A percentile compares a stretch with the other conserved stretches of the same genome.
These are phyloP conservation scores for Pachyseris speciosa DNA, from an alignment of 64 coral and sea anemone genomes.

Conservation along the genomic window DNA sequence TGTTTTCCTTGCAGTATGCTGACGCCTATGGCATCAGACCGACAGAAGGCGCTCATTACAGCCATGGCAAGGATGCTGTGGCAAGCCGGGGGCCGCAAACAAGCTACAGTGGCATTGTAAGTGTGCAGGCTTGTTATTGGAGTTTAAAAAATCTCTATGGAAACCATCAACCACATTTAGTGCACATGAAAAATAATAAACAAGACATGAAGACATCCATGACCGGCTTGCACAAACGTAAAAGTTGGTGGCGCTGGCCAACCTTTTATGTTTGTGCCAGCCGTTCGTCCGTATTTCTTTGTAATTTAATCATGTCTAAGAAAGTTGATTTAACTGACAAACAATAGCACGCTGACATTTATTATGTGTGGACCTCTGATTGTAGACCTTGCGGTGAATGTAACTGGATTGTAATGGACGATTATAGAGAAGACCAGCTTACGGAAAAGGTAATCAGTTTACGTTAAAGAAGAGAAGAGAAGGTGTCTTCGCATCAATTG, in stretches of 20 bases:
- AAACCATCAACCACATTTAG: no score
- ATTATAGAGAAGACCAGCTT: slow-evolving; percentile 76
- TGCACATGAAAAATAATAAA: no score
- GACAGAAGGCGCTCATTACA: slow-evolving; percentile 49
- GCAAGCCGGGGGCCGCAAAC: slow-evolving; percentile 48
- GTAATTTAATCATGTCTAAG: no score
- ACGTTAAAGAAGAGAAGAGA: no score
- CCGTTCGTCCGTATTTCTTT: no score
- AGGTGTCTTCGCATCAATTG: no score
- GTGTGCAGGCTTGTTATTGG: no score
- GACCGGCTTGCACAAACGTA: no score
- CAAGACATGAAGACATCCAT: no score
- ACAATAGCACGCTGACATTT: neutral
- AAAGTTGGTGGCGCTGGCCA: no score
- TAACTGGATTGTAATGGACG: slow-evolving; percentile 63
- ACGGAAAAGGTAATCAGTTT: slow-evolving; percentile 82
- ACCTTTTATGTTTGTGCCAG: no score
- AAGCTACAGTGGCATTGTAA: slow-evolving; percentile 56
- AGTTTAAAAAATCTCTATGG: no score
- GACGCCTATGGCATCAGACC: slow-evolving; percentile 35
- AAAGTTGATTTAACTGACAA: neutral
- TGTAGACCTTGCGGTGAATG: slow-evolving; percentile 82
- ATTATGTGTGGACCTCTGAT: neutral
- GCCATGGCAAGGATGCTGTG: slow-evolving; percentile 60
- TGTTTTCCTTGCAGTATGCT: slow-evolving; percentile 27